phyloP scores from a whole-genome alignment of 2,888 invertebrate species.

The Hyppa rectilinea region DNA sequence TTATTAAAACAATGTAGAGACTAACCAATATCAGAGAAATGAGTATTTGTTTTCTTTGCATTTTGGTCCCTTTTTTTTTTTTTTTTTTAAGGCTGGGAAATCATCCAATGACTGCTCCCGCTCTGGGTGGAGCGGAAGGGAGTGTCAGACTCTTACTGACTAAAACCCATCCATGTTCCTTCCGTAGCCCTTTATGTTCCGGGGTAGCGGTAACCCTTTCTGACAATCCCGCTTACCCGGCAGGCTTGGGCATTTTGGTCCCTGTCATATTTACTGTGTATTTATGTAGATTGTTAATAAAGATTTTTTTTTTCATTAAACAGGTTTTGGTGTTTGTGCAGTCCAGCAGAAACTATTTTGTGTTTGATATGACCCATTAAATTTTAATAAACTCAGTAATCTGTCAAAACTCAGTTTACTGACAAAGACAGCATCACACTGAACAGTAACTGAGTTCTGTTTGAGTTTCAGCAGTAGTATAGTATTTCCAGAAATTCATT shows the following conservation, averaged over 20 bases:
- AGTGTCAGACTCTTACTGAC: no score
- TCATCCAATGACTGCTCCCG: no score
- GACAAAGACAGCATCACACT: not conserved
- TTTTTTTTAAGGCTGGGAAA: no score
- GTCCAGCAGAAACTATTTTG: not conserved
- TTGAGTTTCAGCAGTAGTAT: not conserved
- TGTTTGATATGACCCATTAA: not conserved
- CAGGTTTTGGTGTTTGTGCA: not conserved
- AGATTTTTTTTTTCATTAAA: not conserved
- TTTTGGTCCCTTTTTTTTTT: no score
- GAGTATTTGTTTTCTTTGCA: constrained; percentile 15
- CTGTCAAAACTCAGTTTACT: no score
- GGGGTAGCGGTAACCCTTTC: no score
- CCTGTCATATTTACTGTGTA: not conserved
- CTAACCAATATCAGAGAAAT: not conserved
- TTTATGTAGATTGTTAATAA: not conserved
- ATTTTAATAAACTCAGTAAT: not conserved
- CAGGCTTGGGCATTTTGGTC: no score
- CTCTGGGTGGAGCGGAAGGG: no score
- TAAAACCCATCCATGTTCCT: no score
- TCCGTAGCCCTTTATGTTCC: no score
- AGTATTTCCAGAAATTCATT: constrained; percentile 6
- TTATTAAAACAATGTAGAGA: not conserved
- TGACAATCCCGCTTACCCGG: no score
- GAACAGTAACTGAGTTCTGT: not conserved